A percentile compares a stretch with the other conserved stretches of the same genome.
These are phyloP conservation scores for Australoheros facetus DNA, from an alignment of 2,797 vertebrate genomes.

Conservation along the genomic window DNA sequence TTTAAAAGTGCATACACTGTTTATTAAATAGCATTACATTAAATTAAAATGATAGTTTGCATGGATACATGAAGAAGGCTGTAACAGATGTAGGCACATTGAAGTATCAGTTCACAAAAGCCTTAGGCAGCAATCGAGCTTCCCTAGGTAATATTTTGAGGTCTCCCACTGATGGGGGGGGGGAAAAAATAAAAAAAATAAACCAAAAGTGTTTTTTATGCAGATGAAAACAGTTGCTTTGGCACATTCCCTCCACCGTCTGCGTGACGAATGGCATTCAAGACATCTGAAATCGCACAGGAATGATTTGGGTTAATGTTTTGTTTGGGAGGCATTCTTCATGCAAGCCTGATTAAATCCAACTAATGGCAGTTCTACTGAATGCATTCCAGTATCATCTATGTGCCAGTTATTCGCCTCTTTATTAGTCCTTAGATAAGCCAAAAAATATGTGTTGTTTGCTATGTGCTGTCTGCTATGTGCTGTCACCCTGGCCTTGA, in stretches of 20 bases:
- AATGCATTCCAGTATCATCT: conserved; percentile 2
- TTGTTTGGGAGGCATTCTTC: conserved; percentile 38
- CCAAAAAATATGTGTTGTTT: neutral
- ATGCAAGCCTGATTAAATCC: conserved; percentile 42
- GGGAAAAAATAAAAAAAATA: conserved; percentile 17
- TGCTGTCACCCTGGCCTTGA: conserved; percentile 12
- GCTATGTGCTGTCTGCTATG: neutral
- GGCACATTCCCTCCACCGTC: conserved; percentile 80
- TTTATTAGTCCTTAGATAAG: neutral
- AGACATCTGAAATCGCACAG: conserved; percentile 77
- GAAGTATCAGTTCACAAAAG: conserved; percentile 84
- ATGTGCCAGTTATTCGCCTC: neutral
- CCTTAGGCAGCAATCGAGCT: conserved; percentile 77
- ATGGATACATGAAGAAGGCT: conserved; percentile 87
- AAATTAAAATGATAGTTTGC: conserved; percentile 89
- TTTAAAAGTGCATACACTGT: conserved; percentile 86
- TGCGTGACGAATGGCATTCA: conserved; percentile 69
- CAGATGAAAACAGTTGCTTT: conserved; percentile 81
- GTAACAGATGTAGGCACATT: conserved; percentile 92
- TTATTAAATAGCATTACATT: conserved; percentile 92
- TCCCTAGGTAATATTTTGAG: conserved; percentile 64
- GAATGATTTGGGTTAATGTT: conserved; percentile 58
- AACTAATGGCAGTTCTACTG: conserved; percentile 39
- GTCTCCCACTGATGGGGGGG: conserved; percentile 50
- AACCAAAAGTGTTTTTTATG: conserved; percentile 30